Evolutionary conservation across 2,888 invertebrate genomes (phyloP).

Genomic region (Acronicta aceris): DNA sequence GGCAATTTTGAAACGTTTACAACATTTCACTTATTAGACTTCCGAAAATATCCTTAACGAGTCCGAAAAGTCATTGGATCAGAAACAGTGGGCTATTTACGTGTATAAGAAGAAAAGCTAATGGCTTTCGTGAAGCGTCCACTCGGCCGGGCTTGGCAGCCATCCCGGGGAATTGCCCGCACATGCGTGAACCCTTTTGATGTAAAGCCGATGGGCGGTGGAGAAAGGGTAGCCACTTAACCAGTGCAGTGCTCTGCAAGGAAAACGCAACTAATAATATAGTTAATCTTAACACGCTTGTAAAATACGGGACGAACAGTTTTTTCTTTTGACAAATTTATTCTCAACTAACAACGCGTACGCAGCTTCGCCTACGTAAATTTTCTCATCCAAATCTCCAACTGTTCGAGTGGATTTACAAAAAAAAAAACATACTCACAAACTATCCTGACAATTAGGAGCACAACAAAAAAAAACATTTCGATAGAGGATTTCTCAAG

Average conservation of each 20-base stretch:
- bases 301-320: too few species aligned
- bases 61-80: constrained; percentile 44
- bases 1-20: constrained; percentile 5
- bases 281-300: not conserved
- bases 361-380: too few species aligned
- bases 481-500: too few species aligned
- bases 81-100: constrained; percentile 53
- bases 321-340: too few species aligned
- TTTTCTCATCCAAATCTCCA: too few species aligned
- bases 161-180: constrained; percentile 68
- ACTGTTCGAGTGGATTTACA: too few species aligned
- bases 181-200: constrained; percentile 79
- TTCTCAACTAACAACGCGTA: too few species aligned
- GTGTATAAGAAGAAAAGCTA: constrained; percentile 56
- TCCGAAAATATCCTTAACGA: constrained; percentile 36
- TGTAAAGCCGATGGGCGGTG: constrained; percentile 51
- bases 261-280: too few species aligned
- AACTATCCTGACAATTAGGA: too few species aligned
- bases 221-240: constrained; percentile 23
- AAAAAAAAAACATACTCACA: too few species aligned
- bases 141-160: constrained; percentile 60
- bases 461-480: too few species aligned
- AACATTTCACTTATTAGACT: constrained; percentile 18
- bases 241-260: not conserved
- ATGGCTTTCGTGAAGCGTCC: constrained; percentile 57